Evolutionary conservation across 2,113 vertebrate species (phyloP), one percentile per base, ranked within the genome.

Genomic region (Xerus inauris): DNA sequence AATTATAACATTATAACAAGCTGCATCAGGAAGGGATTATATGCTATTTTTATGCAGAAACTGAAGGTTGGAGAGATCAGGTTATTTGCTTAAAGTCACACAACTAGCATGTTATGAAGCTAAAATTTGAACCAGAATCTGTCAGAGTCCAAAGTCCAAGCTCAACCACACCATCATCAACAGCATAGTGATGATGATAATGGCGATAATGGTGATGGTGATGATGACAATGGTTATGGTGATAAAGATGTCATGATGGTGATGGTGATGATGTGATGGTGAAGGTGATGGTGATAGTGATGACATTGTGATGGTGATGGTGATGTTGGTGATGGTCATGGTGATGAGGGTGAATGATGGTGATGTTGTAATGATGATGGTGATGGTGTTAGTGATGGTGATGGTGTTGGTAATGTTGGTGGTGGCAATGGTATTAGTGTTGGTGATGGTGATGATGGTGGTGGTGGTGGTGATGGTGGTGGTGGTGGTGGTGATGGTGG

Each of bases 401-500:
- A 30, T 42, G 11, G 0, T 87, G 64, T 7, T 8, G 35, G 8
- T 45, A 32, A 8, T 67, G 62, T 6, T 24, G 40, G 2, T 30
- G 17, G 5, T n/a, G 30, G 0, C 38, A 35, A 0, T 24, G 4
- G 2, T 17, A 30, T 0, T n/a, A 16, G 2, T 35, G 49, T 0
- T 67, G 30, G 1, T 83, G 24, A 6, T 38, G 32, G 4, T n/a
- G 19, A 17, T 26, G 22, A 3, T 54, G 49, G 7, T 54, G 32
- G 11, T n/a, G 30, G 13, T 67, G 30, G 0, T 81, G 9, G 2
- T 19, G 19, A 0, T 28, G 12, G 0, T 64, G 24, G 0, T 57
- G 16, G 0, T 62, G 14, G 0, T 26, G 22, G 0, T n/a, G 14
- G 0, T n/a, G 57, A 0, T 75, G 16, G 3, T 40, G 73, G 0